Percentiles rank a stretch among this genome's conserved stretches.
Conservation (phyloP, 2,888 invertebrate species). For the Argynnis bischoffii region DNA sequence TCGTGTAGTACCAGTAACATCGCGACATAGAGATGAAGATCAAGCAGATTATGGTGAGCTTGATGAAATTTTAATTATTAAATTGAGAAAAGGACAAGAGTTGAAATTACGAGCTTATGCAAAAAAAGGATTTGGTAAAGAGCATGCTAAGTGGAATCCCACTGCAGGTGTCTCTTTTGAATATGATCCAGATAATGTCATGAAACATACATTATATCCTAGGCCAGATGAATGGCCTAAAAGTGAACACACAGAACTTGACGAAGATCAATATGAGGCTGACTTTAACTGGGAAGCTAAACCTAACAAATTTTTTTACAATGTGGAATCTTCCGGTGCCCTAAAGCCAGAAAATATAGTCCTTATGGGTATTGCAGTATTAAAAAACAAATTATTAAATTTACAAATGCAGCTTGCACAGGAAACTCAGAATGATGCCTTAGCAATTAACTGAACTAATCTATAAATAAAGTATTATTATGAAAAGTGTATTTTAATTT, state of each 20-base stretch:
- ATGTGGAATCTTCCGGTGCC: conserved; percentile 97
- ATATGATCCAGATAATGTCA: conserved; percentile 99
- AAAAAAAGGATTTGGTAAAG: conserved; percentile 98
- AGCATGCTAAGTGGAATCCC: conserved; percentile 99
- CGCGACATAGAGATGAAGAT: conserved; percentile 95
- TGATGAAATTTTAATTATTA: conserved; percentile 91
- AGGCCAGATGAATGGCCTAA: conserved; percentile 99
- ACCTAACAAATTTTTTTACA: conserved; percentile 98
- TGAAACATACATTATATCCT: conserved; percentile 97
- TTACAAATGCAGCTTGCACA: conserved; percentile 95
- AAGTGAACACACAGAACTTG: conserved; percentile 97
- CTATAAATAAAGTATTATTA: conserved; percentile 25
- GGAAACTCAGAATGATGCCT: conserved; percentile 92
- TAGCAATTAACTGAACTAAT: conserved; percentile 83
- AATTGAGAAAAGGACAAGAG: conserved; percentile 93
- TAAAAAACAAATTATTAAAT: conserved; percentile 97
- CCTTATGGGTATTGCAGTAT: conserved; percentile 94
- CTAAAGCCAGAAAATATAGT: conserved; percentile 98
- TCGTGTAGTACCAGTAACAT: conserved; percentile 96
- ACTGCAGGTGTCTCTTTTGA: conserved; percentile 99
- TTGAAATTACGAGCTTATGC: conserved; percentile 97
- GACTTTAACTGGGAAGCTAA: conserved; percentile 96
- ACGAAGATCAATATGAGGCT: conserved; percentile 96
- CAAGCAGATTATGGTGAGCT: conserved; percentile 96
- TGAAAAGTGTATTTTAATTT: conserved; percentile 10